Evolutionary conservation across 2,888 invertebrate species (phyloP), one percentile per base, ranked within the genome.

Genomic region (Limulus polyphemus): DNA sequence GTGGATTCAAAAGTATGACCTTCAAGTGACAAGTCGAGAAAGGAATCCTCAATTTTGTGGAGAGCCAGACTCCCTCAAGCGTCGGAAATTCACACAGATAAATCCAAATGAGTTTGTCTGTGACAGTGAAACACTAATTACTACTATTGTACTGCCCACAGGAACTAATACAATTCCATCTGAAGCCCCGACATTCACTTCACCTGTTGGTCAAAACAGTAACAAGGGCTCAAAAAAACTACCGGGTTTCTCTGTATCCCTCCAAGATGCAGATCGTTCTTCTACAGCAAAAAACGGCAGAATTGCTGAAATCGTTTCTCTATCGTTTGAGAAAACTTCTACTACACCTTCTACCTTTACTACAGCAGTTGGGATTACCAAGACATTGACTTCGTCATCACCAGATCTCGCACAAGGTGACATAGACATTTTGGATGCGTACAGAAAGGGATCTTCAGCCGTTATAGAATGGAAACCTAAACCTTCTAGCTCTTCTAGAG

Each of bases 41-140:
- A 81, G 90, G 71, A 90, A 89, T 76, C 92, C 92, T 10, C 92
- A 93, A 76, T 93, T 92, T 76, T 93, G 92, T 73, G 92, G 91
- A 13, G 84, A 84, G 69, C 93, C 93, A 1, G 80, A 83, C 1
- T 81, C 84, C 67, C 85, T 92, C 71, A 82, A 88, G 62, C 87
- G 89, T 66, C 82, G 87, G 56, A 89, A 86, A 49, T 91, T 93
- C 77, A 90, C 92, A 74, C 88, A 87, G 72, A 88, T 93, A 70
- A 85, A 86, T 75, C 84, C 87, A 1, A 86, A 85, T 71, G 92
- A 71, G 47, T 58, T 71, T 48, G 62, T 59, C 11, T 71, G 71
- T 57, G 32, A 32, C 32, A 32, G 7, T 32, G 1, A 32, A 32
- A 57, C 56, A 58, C 52, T 52, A 61, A 55, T 11, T n/a, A 58